Conservation (phyloP, 1,140 invertebrate genomes). For the Neodiprion pinetum region DNA sequence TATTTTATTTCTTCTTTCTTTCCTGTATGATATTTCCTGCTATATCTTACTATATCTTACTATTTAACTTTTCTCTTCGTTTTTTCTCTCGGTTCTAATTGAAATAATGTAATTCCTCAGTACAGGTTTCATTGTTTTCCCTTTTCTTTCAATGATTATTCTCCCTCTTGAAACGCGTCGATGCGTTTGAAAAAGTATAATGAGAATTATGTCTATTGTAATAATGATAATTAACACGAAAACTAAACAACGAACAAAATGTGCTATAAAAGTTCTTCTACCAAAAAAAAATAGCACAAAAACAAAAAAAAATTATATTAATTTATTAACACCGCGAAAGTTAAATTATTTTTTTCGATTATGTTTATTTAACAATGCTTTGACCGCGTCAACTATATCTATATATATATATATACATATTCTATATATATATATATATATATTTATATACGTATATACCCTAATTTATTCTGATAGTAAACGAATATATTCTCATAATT, state of each 20-base stretch:
- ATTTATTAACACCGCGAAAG: not conserved
- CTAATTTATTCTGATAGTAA: not conserved
- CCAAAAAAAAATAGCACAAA: not conserved
- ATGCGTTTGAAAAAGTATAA: not conserved
- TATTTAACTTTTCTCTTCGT: constrained; percentile 25
- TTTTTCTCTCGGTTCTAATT: constrained; percentile 13
- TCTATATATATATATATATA: too few species aligned
- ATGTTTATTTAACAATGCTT: not conserved
- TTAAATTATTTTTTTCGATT: not conserved
- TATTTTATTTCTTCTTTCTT: constrained; percentile 29
- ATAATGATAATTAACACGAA: not conserved
- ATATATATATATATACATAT: too few species aligned
- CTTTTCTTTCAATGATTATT: constrained; percentile 25
- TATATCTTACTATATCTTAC: constrained; percentile 24
- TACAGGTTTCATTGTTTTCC: constrained; percentile 24
- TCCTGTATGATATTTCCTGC: constrained; percentile 13
- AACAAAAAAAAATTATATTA: not conserved
- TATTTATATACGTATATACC: not conserved
- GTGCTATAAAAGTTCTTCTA: not conserved
- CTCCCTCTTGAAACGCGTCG: not conserved
- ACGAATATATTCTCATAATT: not conserved
- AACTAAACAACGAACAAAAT: not conserved
- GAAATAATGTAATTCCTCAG: not conserved
- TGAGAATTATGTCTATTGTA: not conserved
- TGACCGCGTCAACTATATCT: not conserved